phyloP scores from a whole-genome alignment of 2,888 invertebrate genomes.

The Tholera decimalis region DNA sequence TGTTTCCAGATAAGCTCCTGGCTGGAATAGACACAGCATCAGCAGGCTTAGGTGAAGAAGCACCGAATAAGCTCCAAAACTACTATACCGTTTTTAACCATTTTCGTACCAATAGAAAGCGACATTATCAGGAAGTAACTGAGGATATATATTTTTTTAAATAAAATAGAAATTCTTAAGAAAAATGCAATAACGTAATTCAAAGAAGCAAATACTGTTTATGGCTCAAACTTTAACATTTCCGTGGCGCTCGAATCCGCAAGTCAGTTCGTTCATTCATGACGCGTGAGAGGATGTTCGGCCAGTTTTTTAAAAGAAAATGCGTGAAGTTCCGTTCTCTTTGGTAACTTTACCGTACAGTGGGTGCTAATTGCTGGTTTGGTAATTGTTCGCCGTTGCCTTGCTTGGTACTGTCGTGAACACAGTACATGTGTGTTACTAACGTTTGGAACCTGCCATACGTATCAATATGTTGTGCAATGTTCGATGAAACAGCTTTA shows the following conservation, averaged over 20 bases:
- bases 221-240: neutral
- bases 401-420: slow-evolving; percentile 31
- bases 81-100: no score
- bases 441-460: slow-evolving; percentile 7
- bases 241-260: slow-evolving; percentile 24
- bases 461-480: slow-evolving; percentile 24
- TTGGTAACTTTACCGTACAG: slow-evolving; percentile 46
- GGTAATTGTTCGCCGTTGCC: slow-evolving; percentile 45
- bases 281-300: slow-evolving; percentile 46
- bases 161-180: no score
- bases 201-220: slow-evolving; percentile 9
- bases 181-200: no score
- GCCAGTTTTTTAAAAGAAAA: slow-evolving; percentile 44
- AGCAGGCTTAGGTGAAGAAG: no score
- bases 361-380: slow-evolving; percentile 46
- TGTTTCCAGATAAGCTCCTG: no score
- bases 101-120: no score
- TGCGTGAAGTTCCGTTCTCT: slow-evolving; percentile 60
- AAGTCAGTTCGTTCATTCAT: slow-evolving; percentile 38
- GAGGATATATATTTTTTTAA: no score
- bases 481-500: slow-evolving; percentile 11
- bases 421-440: slow-evolving; percentile 28
- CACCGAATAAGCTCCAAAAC: no score
- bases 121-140: no score
- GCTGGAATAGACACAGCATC: no score